Evolutionary conservation across 2,113 vertebrate species (phyloP).

Genomic region (Aviceda subcristata): DNA sequence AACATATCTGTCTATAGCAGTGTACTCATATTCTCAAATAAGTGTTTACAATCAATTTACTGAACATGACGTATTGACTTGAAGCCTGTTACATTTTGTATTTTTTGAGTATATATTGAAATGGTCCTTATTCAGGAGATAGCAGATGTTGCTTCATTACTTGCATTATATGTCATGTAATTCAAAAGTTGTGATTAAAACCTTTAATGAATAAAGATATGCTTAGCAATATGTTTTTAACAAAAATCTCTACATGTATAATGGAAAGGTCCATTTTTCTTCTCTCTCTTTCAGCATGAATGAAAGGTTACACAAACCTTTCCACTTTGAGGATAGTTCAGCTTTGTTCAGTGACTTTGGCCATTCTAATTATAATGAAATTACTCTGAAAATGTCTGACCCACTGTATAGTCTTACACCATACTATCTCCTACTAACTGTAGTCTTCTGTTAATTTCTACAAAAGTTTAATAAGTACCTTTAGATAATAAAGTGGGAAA

Average conservation of each 20-base stretch:
- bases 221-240: not conserved
- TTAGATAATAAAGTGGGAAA: not conserved
- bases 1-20: not conserved
- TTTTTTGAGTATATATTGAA: not conserved
- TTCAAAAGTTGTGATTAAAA: not conserved
- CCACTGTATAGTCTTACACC: not conserved
- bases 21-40: not conserved
- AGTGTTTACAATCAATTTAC: not conserved
- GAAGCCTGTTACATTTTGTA: not conserved
- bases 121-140: not conserved
- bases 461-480: not conserved
- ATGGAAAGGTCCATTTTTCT: not conserved
- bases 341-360: not conserved
- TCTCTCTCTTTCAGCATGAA: not conserved
- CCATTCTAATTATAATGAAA: not conserved
- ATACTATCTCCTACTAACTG: not conserved
- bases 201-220: not conserved
- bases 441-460: not conserved
- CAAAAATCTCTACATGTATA: not conserved
- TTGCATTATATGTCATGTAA: not conserved
- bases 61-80: not conserved
- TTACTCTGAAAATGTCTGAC: not conserved
- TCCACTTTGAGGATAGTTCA: not conserved
- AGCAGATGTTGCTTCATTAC: not conserved
- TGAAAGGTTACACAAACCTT: not conserved